phyloP scores from a whole-genome alignment of 1,140 invertebrate genomes.

The Zaprionus nigranus region DNA sequence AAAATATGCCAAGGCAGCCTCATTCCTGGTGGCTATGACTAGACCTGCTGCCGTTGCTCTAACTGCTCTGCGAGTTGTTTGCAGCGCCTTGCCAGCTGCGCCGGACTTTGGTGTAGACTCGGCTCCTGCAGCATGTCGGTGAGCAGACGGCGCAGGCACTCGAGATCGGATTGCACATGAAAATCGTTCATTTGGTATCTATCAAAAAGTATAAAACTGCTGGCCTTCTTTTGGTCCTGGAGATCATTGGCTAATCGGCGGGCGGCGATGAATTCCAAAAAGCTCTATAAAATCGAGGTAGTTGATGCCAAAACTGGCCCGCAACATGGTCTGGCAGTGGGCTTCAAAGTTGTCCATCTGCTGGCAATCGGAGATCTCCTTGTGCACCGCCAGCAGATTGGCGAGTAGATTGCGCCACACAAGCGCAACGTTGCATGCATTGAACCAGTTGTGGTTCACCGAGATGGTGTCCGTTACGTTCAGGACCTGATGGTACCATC shows the following conservation, averaged over 20 bases:
- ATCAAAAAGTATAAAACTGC: constrained; percentile 66
- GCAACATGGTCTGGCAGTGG: constrained; percentile 93
- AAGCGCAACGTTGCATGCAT: constrained; percentile 92
- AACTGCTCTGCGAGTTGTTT: constrained; percentile 40
- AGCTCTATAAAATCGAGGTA: constrained; percentile 90
- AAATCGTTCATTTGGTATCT: constrained; percentile 64
- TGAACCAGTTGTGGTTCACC: constrained; percentile 99
- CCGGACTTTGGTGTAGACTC: constrained; percentile 51
- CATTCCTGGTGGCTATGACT: constrained; percentile 9
- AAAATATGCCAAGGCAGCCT: constrained; percentile 55
- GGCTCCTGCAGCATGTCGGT: constrained; percentile 53
- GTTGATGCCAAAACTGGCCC: constrained; percentile 93
- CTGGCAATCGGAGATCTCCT: constrained; percentile 91
- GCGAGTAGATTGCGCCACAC: constrained; percentile 90
- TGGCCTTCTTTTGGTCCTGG: constrained; percentile 27
- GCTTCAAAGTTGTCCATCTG: constrained; percentile 89
- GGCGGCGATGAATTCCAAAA: constrained; percentile 87
- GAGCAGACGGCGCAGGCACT: constrained; percentile 50
- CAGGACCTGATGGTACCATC: constrained; percentile 98
- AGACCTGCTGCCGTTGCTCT: constrained; percentile 12
- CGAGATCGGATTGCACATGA: constrained; percentile 67
- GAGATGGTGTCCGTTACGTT: constrained; percentile 98
- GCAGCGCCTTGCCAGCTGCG: constrained; percentile 38
- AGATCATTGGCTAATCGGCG: constrained; percentile 84
- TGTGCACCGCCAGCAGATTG: constrained; percentile 89